Evolutionary conservation across 2,888 invertebrate genomes (phyloP).

Genomic region (Eutolmus rufibarbis): DNA sequence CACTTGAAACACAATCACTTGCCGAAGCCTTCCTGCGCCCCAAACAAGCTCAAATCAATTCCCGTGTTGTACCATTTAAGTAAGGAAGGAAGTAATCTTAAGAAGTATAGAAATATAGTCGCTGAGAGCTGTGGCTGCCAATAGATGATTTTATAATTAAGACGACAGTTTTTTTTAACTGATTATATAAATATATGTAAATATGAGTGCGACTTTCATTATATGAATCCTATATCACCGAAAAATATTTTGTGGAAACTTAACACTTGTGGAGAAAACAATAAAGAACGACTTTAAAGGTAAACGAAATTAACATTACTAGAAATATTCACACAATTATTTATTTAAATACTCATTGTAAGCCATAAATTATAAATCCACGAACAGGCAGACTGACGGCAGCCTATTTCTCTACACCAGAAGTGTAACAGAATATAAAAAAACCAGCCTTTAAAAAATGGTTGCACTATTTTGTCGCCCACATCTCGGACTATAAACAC

Average conservation of each 20-base stretch:
- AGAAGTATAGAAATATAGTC: constrained; percentile 95
- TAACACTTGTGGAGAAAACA: neutral
- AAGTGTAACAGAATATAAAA: no score
- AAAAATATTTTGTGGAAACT: neutral
- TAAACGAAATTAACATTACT: neutral
- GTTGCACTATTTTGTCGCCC: no score
- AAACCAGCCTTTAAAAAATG: no score
- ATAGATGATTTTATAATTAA: neutral
- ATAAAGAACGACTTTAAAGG: neutral
- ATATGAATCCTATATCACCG: neutral
- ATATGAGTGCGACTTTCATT: neutral
- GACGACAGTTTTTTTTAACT: neutral
- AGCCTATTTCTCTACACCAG: no score
- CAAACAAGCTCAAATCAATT: constrained; percentile 84
- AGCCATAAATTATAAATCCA: no score
- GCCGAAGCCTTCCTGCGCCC: constrained; percentile 93
- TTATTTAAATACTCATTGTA: neutral
- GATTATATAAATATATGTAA: neutral
- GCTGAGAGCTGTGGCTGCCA: constrained; percentile 97
- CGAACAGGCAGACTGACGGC: no score
- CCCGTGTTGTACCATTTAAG: constrained; percentile 90
- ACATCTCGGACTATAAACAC: neutral
- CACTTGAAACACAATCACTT: constrained; percentile 83
- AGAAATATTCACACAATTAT: neutral
- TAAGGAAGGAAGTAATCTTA: constrained; percentile 87